Base-by-base conservation (phyloP, 1,140 invertebrate genomes). In the Nephotettix cincticeps region DNA sequence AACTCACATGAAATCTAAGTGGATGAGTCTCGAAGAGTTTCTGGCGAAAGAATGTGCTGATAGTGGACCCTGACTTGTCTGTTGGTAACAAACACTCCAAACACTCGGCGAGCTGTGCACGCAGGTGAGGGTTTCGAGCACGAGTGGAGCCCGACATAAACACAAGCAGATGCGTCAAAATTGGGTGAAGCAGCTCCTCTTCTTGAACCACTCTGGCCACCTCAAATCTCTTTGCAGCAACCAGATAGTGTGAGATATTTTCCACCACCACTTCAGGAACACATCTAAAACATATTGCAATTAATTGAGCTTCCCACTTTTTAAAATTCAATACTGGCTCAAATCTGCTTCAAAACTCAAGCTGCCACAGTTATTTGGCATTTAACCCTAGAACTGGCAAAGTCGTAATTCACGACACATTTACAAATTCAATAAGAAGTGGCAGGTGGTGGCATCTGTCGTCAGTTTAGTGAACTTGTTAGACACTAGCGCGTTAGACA, bases 191-290 rank as follows among this genome's bases (percentile, higher is more conserved):
- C 74, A 89, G 82, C 1, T 80, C 80, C 30, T 84, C 80, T 69
- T 88, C 82, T 47, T 89, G 84, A 76, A 91, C 89, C 40, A 90
- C 81, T 77, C 81, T 79, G 81, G 81, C 81, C 3, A 45, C 23
- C 23, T 43, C 63, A 81, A 89, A 85, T 27, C 89, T 87, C 45
- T 88, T 78, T 77, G 92, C 72, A 78, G 95, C 90, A 70, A 88
- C 87, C 71, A 97, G 84, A 81, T 91, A 91, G 36, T 90, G 89
- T 13, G 92, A 87, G 64, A 95, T 86, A 81, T 97, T 97, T 79
- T 96, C 94, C 28, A 96, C 83, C n/a, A 97, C 80, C 77, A 94
- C 92, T 83, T 97, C 95, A 51, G 95, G 96, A 78, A 97, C 87
- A 79, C 90, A 94, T 78, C 89, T 89, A 77, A 82, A 79, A 65